Base-by-base conservation (phyloP, 64 coral and sea anemone species). In the Stichodactyla helianthus region DNA sequence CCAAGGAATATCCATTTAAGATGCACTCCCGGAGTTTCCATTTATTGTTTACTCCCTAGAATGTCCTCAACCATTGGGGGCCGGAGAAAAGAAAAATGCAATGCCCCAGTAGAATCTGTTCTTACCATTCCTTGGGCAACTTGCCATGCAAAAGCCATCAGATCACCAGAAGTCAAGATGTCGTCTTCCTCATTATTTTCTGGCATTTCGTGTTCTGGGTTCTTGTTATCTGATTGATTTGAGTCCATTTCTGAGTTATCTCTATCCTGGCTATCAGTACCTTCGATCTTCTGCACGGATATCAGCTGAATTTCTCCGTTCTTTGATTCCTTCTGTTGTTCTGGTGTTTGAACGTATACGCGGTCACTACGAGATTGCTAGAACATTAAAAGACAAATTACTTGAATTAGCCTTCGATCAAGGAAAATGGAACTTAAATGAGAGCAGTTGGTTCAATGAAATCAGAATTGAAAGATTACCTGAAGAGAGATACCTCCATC, bases 91-190 rank as follows among this genome's bases (percentile, higher is more conserved):
- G 35, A 44, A 44, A 44, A 44, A 44, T 44, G 35, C 0, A 44
- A 59, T 59, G 56, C 2, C 0, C 56, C 1, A 59, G 56, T 12
- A 16, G 15, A 16, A 59, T 18, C 27, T 79, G 14, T 79, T 26
- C 61, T 6, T 59, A 89, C 88, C 88, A 89, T 89, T 68, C 81
- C 88, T 27, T 89, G 60, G 0, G 88, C 54, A 11, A 89, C 82
- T 44, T 89, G 88, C 88, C 88, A 89, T 16, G 88, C 88, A 55
- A 89, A 89, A 16, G 88, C 64, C 63, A 76, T 55, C 26, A 89
- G 60, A 53, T 89, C 82, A 35, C 59, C 81, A 59, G 88, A 55
- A 53, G 58, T 83, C 22, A 89, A 54, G 1, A 51, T 59, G 12
- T 84, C 88, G 52, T 89, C 88, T 6, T 89, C 88, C 26, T 84